Conservation (phyloP, 2,797 vertebrate species). For the Acanthurus leucopareius region DNA sequence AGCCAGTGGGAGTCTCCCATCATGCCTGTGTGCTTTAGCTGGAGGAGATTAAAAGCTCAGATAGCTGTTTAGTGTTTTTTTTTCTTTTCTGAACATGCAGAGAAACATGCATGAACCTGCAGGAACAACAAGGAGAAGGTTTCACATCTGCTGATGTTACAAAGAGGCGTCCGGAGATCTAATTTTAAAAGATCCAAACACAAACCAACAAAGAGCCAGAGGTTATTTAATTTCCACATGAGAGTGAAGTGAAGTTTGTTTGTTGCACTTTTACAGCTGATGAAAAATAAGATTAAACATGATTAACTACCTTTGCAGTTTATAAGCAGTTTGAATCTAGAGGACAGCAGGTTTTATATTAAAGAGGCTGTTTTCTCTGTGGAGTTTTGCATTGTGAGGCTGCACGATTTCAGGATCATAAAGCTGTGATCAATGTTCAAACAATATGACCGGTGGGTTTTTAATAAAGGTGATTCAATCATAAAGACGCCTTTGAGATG, state of each 20-base stretch:
- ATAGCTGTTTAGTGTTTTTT: constrained; percentile 7
- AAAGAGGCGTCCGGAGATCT: not conserved
- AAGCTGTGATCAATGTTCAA: not conserved
- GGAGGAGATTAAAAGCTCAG: constrained; percentile 28
- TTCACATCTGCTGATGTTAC: not conserved
- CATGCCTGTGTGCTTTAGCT: not conserved
- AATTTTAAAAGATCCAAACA: not conserved
- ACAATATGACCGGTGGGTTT: not conserved
- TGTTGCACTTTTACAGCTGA: not conserved
- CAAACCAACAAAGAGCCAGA: no score
- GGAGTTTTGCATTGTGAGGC: not conserved
- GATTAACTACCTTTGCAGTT: not conserved
- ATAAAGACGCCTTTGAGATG: not conserved
- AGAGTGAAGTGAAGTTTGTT: no score
- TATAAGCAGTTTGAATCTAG: not conserved
- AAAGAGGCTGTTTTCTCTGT: not conserved
- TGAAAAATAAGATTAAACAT: not conserved
- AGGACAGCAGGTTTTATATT: not conserved
- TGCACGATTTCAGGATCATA: not conserved
- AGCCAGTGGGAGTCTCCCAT: not conserved
- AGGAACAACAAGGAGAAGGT: not conserved
- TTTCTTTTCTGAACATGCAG: constrained; percentile 14
- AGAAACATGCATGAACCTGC: constrained; percentile 29
- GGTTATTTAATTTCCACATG: no score
- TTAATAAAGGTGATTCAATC: not conserved